phyloP scores from a whole-genome alignment of 2,113 vertebrate genomes.

The Actenoides hombroni region DNA sequence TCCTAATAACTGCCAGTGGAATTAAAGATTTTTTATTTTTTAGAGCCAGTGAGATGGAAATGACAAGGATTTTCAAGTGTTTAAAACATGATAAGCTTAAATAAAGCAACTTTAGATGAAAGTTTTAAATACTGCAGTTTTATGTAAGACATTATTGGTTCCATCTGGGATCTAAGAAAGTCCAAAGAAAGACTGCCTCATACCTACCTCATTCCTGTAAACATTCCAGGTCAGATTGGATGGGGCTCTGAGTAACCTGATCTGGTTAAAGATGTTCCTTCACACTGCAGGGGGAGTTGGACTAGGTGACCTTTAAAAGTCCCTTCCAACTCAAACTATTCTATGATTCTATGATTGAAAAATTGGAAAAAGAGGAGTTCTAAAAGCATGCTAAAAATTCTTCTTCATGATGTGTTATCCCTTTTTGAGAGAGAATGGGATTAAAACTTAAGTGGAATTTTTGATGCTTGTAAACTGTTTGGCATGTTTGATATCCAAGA shows the following conservation, averaged over 20 bases:
- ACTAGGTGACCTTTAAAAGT: background rate
- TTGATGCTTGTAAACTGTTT: background rate
- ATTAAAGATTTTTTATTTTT: background rate
- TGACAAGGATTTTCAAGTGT: background rate
- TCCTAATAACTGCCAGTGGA: background rate
- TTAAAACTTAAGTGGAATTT: background rate
- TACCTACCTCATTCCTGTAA: background rate
- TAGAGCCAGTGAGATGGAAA: background rate
- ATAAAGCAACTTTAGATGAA: background rate
- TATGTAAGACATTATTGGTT: background rate
- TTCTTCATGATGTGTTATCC: background rate
- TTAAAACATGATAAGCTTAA: background rate
- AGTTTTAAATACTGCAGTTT: background rate
- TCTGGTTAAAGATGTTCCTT: background rate
- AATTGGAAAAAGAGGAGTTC: background rate
- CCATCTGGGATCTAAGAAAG: rapidly evolving
- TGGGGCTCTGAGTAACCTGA: background rate
- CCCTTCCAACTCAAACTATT: background rate
- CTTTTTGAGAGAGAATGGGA: background rate
- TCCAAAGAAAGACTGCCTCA: background rate
- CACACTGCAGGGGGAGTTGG: rapidly evolving
- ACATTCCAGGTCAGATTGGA: background rate
- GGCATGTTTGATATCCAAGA: background rate
- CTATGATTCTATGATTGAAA: background rate
- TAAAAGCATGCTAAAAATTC: background rate